Conservation (phyloP, 2,113 vertebrate species). For the Uria aalge region DNA sequence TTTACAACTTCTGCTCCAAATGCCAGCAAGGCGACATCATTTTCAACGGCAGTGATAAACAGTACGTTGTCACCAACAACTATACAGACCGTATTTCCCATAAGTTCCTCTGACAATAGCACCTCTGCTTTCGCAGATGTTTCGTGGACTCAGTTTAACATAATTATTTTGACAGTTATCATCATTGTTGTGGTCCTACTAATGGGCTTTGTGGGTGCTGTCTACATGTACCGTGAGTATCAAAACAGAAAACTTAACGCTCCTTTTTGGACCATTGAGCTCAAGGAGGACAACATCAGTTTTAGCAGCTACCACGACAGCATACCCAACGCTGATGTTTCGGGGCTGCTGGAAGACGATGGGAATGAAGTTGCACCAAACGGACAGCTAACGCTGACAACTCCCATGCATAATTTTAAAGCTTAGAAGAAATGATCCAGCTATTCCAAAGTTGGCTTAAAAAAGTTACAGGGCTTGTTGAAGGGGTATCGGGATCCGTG, state of each 20-base stretch:
- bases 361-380: conserved; percentile 89
- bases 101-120: conserved; percentile 86
- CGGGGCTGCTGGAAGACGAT: conserved; percentile 91
- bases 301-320: conserved; percentile 99
- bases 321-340: conserved; percentile 95
- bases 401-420: conserved; percentile 88
- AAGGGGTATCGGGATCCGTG: not conserved
- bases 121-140: conserved; percentile 86
- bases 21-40: conserved; percentile 59
- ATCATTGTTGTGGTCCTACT: conserved; percentile 92
- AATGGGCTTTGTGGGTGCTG: conserved; percentile 93
- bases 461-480: not conserved
- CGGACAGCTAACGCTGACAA: conserved; percentile 89
- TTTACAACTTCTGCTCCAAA: conserved; percentile 68
- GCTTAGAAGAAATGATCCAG: conserved; percentile 69
- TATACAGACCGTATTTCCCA: conserved; percentile 77
- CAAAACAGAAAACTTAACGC: conserved; percentile 96
- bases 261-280: conserved; percentile 99
- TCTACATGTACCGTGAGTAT: conserved; percentile 96
- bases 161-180: conserved; percentile 94
- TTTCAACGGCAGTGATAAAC: conserved; percentile 68
- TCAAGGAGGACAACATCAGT: conserved; percentile 99
- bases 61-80: conserved; percentile 67
- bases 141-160: conserved; percentile 98
- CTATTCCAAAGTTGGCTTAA: not conserved